phyloP scores from a whole-genome alignment of 2,888 invertebrate genomes.

The Athalia cordata region DNA sequence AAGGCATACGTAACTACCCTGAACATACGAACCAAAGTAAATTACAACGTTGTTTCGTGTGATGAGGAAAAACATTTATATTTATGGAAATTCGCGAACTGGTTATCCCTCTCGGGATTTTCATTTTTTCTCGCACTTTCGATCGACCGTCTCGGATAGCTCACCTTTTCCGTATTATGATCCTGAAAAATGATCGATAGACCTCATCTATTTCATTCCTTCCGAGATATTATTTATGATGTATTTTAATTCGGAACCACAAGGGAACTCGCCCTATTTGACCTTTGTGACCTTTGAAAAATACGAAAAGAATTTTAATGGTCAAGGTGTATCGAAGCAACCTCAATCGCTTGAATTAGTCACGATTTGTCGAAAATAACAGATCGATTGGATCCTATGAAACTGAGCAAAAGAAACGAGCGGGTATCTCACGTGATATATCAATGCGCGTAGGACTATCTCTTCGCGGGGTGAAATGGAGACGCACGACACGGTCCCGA shows the following conservation, averaged over 20 bases:
- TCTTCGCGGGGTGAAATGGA: constrained; percentile 52
- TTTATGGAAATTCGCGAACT: background rate
- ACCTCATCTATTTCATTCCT: too few relatives aligned
- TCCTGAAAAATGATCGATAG: too few relatives aligned
- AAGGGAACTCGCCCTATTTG: too few relatives aligned
- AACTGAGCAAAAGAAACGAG: background rate
- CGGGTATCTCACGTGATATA: background rate
- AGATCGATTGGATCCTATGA: background rate
- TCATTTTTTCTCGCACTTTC: too few relatives aligned
- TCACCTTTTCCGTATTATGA: too few relatives aligned
- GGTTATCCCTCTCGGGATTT: too few relatives aligned
- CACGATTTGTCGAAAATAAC: background rate
- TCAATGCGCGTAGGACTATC: constrained; percentile 9
- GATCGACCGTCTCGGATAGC: too few relatives aligned
- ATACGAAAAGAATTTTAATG: background rate
- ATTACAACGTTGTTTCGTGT: background rate
- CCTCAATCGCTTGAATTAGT: too few relatives aligned
- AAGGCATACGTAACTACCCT: background rate
- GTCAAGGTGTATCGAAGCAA: too few relatives aligned
- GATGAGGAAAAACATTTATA: background rate
- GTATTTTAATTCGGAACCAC: too few relatives aligned
- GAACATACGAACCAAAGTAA: constrained; percentile 10
- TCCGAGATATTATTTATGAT: too few relatives aligned
- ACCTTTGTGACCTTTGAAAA: too few relatives aligned
- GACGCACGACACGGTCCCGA: constrained; percentile 45